Conservation (phyloP, 2,797 vertebrate genomes). For the Sebastes flavidus region DNA sequence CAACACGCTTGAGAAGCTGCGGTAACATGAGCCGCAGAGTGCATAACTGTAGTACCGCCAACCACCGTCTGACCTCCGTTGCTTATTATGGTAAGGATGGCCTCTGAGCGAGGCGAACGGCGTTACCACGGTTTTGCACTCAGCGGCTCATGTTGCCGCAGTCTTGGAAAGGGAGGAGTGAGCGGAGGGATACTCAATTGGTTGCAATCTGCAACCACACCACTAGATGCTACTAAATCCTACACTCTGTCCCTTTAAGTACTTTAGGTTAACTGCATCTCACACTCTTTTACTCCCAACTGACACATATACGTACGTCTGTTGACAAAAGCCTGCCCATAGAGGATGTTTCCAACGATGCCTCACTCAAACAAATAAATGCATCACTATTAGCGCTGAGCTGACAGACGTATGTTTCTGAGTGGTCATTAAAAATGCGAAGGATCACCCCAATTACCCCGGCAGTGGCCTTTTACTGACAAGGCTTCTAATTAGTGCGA, state of each 20-base stretch:
- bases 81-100: no score
- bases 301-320: slow-evolving; percentile 22
- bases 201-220: no score
- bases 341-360: slow-evolving; percentile 43
- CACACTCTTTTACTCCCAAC: slow-evolving; percentile 24
- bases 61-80: background rate
- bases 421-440: slow-evolving; percentile 76
- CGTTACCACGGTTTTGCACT: no score
- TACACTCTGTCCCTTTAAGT: background rate
- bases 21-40: accelerated
- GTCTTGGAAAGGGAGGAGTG: no score
- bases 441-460: slow-evolving; percentile 78
- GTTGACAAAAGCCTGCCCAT: slow-evolving; percentile 1
- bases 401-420: slow-evolving; percentile 68
- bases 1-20: no score
- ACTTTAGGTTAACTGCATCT: slow-evolving; percentile 35
- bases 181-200: no score
- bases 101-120: no score
- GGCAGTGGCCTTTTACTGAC: slow-evolving; percentile 74
- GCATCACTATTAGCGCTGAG: slow-evolving; percentile 65
- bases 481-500: slow-evolving; percentile 73
- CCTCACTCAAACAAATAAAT: slow-evolving; percentile 62
- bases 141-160: no score
- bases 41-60: no score
- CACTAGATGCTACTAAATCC: no score